A percentile compares a stretch with the other conserved stretches of the same genome.
phyloP scores from a whole-genome alignment of 2,113 vertebrate species.

The Sander vitreus region DNA sequence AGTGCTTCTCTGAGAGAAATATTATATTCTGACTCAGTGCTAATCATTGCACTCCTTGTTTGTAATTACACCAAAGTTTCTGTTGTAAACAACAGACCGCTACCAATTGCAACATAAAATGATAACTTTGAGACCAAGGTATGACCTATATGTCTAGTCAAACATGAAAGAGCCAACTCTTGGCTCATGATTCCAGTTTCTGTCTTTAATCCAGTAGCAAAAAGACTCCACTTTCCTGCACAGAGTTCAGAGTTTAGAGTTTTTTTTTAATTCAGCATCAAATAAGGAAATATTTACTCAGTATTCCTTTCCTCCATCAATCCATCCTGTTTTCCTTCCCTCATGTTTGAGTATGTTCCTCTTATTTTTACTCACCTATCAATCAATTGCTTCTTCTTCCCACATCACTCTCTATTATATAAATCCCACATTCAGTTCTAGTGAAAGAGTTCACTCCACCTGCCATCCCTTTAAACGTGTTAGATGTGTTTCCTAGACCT shows the following conservation, averaged over 20 bases:
- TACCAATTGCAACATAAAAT: not conserved
- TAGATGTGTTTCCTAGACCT: not conserved
- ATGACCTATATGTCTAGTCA: not conserved
- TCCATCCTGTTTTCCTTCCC: not conserved
- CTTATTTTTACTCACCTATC: not conserved
- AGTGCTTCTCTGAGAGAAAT: not conserved
- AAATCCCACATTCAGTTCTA: not conserved
- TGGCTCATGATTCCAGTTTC: not conserved
- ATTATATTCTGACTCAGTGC: not conserved
- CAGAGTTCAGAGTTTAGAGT: not conserved
- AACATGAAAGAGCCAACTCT: constrained; percentile 14
- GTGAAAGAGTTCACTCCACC: not conserved
- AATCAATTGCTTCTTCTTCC: not conserved
- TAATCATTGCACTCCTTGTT: not conserved
- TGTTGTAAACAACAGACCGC: not conserved
- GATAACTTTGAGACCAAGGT: not conserved
- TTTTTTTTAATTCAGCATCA: not conserved
- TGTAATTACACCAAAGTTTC: not conserved
- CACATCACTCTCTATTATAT: not conserved
- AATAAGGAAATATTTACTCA: not conserved
- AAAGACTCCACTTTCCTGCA: not conserved
- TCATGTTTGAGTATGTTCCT: not conserved
- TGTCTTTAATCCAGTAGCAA: not conserved
- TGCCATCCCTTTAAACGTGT: not conserved
- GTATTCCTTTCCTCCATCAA: not conserved